phyloP scores from a whole-genome alignment of 2,888 invertebrate genomes.

The Apocheima hispidaria region DNA sequence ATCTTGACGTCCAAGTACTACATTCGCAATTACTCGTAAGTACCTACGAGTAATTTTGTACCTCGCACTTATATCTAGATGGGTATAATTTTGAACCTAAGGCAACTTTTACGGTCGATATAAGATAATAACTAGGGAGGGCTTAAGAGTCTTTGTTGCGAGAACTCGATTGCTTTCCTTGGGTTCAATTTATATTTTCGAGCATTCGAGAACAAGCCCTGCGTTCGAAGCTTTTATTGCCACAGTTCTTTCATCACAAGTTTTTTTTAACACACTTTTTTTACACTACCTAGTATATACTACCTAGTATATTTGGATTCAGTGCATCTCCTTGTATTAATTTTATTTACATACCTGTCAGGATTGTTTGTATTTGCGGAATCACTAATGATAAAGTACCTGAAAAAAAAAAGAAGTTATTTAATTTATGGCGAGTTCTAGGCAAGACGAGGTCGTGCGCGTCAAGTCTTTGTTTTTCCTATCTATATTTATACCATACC shows the following conservation, averaged over 20 bases:
- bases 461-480: no score
- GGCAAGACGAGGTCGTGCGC: no score
- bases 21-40: constrained; percentile 19
- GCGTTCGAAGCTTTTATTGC: not conserved
- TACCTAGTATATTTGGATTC: no score
- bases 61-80: constrained; percentile 14
- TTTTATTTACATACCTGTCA: not conserved
- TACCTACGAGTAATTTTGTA: constrained; percentile 14
- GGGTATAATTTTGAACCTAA: constrained; percentile 21
- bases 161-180: constrained; percentile 25
- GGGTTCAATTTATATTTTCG: constrained; percentile 13
- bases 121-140: constrained; percentile 26
- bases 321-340: no score
- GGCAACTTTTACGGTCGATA: constrained; percentile 28
- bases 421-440: not conserved
- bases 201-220: not conserved
- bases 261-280: no score
- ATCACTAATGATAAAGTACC: not conserved
- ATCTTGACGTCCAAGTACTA: constrained; percentile 4
- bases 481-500: no score
- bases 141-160: constrained; percentile 18
- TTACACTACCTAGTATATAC: no score
- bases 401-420: not conserved
- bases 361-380: not conserved
- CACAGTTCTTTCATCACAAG: not conserved